phyloP scores from a whole-genome alignment of 1,140 invertebrate species.

The Lerema accius region DNA sequence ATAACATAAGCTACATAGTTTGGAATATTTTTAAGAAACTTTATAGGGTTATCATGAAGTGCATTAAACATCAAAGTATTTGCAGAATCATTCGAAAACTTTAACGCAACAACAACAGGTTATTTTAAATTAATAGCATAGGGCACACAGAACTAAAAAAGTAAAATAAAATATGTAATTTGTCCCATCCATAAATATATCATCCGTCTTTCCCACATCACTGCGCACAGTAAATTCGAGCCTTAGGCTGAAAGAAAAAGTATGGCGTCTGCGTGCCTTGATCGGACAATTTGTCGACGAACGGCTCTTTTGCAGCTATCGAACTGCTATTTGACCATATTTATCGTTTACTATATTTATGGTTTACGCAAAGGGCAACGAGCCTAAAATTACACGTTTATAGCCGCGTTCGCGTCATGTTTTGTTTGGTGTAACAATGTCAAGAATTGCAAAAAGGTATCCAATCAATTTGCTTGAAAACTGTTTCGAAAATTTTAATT shows the following conservation, averaged over 20 bases:
- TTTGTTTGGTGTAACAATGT: background rate
- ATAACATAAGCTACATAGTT: too few species aligned
- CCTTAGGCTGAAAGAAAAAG: constrained; percentile 43
- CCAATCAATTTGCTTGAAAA: too few species aligned
- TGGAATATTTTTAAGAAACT: too few species aligned
- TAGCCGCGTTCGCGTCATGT: background rate
- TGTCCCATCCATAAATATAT: constrained; percentile 19
- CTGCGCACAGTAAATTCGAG: constrained; percentile 37
- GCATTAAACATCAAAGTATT: too few species aligned
- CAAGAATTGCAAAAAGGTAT: background rate
- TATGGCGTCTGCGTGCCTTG: constrained; percentile 37
- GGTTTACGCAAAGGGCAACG: constrained; percentile 34
- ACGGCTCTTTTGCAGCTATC: constrained; percentile 37
- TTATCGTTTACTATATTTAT: constrained; percentile 34
- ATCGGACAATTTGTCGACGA: constrained; percentile 37
- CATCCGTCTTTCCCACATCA: constrained; percentile 6
- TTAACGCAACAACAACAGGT: too few species aligned
- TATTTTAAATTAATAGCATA: too few species aligned
- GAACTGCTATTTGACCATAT: constrained; percentile 37
- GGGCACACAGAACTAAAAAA: too few species aligned
- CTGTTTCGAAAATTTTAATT: too few species aligned
- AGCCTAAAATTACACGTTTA: constrained; percentile 20
- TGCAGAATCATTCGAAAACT: too few species aligned
- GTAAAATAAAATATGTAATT: constrained; percentile 8
- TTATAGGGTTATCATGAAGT: too few species aligned